Evolutionary conservation across 2,888 invertebrate genomes (phyloP), one percentile per base, ranked within the genome.

Genomic region (Ormyrus labotus): DNA sequence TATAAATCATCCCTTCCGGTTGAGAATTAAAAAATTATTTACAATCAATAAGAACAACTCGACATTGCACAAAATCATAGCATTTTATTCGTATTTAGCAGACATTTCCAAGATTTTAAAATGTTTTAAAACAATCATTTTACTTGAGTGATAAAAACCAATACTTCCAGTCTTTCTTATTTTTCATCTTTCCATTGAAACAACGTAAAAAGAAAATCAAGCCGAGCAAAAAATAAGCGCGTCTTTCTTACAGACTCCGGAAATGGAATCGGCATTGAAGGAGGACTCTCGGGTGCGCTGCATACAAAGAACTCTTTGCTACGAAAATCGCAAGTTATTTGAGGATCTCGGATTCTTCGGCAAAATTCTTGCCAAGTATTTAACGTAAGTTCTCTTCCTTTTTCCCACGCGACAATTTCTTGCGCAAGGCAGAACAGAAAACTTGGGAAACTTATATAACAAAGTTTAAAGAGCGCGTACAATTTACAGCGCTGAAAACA

Each of bases 271-370:
- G 50, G 84, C 89, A 10, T 83, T 89, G 9, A 87, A 86, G 71
- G 88, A 87, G 48, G 89, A 90, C 72, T 87, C 87, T 10, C 87
- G 86, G 74, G 78, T 90, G 13, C 88, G 89, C 51, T 90, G 90
- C 80, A 88, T 90, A 70, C 90, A 90, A 79, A 86, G 87, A 72
- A 88, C 87, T 4, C 85, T 90, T 11, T 90, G 90, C 81, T 82
- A 87, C 47, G 88, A 90, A 77, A 90, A 88, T 84, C 87, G 85
- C 19, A 87, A 86, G 64, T 85, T 90, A 11, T 78, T 84, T 34
- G 82, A 85, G 68, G 87, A 90, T 71, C 83, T 90, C 60, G 90
- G 90, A 2, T 45, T 70, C 13, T 64, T 83, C 69, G 90, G 89
- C 48, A 86, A 85, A 80, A 72, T 86, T 69, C 78, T 90, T 19